A percentile compares a stretch with the other conserved stretches of the same genome.
Evolutionary conservation across 2,113 vertebrate species (phyloP).

Genomic region (Penelope pileata): DNA sequence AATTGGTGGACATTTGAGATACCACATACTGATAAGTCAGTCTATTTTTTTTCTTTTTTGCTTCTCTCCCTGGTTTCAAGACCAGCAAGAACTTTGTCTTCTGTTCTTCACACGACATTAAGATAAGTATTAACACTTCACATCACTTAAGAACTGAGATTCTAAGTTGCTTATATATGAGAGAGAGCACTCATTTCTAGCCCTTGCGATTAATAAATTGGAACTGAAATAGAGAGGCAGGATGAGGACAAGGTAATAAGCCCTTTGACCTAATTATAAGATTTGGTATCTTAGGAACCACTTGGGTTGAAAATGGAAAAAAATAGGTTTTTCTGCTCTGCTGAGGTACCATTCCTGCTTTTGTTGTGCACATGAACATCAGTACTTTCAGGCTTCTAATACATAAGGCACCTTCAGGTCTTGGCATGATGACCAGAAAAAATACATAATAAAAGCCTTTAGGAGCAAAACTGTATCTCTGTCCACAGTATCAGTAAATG

Average conservation of each 20-base stretch:
- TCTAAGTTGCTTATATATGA: background rate
- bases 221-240: background rate
- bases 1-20: background rate
- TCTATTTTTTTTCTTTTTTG: background rate
- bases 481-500: background rate
- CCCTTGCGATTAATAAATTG: background rate
- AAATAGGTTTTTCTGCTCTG: background rate
- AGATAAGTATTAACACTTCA: background rate
- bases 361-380: background rate
- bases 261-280: background rate
- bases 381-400: background rate
- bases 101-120: background rate
- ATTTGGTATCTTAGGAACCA: background rate
- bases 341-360: background rate
- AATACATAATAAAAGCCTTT: conserved; percentile 1
- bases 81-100: background rate
- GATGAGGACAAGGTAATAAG: background rate
- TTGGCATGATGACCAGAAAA: background rate
- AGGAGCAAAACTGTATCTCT: background rate
- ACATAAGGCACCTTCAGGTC: background rate
- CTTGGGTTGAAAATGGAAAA: background rate
- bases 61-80: background rate
- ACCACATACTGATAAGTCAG: background rate
- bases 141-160: background rate
- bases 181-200: background rate